Evolutionary conservation across 2,888 invertebrate genomes (phyloP).

Genomic region (Heliconius erato): DNA sequence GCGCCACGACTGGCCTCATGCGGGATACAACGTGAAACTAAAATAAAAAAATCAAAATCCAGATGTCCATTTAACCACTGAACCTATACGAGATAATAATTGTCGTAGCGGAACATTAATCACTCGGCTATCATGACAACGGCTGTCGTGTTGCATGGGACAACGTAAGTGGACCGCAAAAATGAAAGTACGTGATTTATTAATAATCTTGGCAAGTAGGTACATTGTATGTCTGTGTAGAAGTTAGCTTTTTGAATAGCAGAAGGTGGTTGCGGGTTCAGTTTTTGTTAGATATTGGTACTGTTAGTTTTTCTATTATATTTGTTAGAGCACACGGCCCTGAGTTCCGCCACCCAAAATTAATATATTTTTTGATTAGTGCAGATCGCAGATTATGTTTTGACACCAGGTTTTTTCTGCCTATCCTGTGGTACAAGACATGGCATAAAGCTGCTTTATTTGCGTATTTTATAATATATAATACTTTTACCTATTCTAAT

Average conservation of each 20-base stretch:
- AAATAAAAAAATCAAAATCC: not conserved
- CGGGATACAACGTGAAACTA: too few relatives aligned
- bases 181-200: constrained; percentile 27
- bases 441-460: too few relatives aligned
- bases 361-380: too few relatives aligned
- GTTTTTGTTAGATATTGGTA: not conserved
- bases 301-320: too few relatives aligned
- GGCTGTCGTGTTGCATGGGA: constrained; percentile 38
- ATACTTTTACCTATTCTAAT: too few relatives aligned
- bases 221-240: not conserved
- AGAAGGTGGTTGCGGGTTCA: not conserved
- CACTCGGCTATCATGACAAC: constrained; percentile 39
- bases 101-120: constrained; percentile 43
- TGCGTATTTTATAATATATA: too few relatives aligned
- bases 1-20: too few relatives aligned
- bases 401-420: too few relatives aligned
- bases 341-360: too few relatives aligned
- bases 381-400: too few relatives aligned
- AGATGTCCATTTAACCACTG: not conserved
- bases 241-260: not conserved
- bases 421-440: too few relatives aligned
- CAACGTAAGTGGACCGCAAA: constrained; percentile 34
- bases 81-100: constrained; percentile 28
- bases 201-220: not conserved
- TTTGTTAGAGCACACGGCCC: too few relatives aligned